Percentiles rank a stretch among this genome's conserved stretches.
These are phyloP conservation scores for Antechinus stuartii DNA, from an alignment of 2,113 vertebrate genomes.

Conservation along the genomic window DNA sequence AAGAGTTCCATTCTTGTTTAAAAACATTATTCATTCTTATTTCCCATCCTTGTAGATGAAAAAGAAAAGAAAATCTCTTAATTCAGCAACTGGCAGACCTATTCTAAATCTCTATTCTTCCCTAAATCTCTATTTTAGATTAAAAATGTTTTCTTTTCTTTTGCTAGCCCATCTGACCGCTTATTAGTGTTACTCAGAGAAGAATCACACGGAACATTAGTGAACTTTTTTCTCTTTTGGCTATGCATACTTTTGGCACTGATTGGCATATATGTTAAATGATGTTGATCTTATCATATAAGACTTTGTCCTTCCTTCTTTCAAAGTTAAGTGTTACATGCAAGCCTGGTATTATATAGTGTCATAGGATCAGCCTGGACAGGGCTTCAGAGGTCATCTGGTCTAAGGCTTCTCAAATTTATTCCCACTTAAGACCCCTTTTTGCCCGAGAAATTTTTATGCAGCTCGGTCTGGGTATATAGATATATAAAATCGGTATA, in stretches of 20 bases:
- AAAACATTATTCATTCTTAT: background rate
- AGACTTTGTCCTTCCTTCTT: conserved; percentile 33
- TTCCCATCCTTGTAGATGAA: background rate
- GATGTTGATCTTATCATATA: background rate
- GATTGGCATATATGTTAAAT: conserved; percentile 6
- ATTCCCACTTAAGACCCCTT: no score
- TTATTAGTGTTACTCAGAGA: background rate
- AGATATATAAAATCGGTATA: no score
- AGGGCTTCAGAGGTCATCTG: background rate
- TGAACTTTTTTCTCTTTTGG: background rate
- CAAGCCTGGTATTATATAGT: background rate
- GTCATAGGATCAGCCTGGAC: background rate
- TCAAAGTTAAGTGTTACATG: background rate
- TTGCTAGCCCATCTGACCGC: background rate
- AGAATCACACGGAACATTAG: background rate
- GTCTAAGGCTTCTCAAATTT: no score
- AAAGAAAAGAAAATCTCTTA: background rate
- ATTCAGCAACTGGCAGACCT: background rate
- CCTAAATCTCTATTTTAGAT: background rate
- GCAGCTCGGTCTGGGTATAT: no score
- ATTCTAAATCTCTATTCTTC: no score
- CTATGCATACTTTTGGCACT: background rate
- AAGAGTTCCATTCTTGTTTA: background rate
- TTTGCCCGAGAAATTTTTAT: no score
- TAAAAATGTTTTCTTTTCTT: background rate